Conservation (phyloP, 2,888 invertebrate species). For the Crepidodera aurea region DNA sequence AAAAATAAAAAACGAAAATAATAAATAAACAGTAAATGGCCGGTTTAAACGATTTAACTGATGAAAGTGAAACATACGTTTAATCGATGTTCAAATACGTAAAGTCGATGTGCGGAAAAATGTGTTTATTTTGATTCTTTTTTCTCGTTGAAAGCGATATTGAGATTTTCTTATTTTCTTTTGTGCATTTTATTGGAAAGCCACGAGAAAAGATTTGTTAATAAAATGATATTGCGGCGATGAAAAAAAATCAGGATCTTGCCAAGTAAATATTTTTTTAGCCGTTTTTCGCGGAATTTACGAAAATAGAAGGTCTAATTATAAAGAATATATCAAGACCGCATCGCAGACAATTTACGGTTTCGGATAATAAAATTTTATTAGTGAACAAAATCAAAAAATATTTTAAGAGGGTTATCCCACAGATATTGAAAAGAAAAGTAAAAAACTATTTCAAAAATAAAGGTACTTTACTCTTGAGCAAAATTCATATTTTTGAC, state of each 20-base stretch:
- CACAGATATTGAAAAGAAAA: too few species aligned
- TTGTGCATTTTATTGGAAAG: constrained; percentile 13
- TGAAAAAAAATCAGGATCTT: constrained; percentile 31
- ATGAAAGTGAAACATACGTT: too few species aligned
- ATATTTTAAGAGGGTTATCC: too few species aligned
- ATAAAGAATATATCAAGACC: constrained; percentile 20
- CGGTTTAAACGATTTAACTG: too few species aligned
- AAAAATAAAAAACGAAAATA: too few species aligned
- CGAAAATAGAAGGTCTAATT: constrained; percentile 33
- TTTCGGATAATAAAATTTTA: constrained; percentile 22
- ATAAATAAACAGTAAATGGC: too few species aligned
- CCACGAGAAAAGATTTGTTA: constrained; percentile 19
- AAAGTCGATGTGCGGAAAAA: neutral
- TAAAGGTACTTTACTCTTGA: too few species aligned
- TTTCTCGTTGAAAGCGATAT: constrained; percentile 14
- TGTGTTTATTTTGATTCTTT: constrained; percentile 7
- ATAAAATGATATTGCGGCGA: constrained; percentile 29
- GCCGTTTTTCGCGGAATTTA: constrained; percentile 31
- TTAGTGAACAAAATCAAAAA: constrained; percentile 9
- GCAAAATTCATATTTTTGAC: too few species aligned
- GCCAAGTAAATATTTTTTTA: constrained; percentile 32
- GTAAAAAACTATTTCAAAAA: too few species aligned
- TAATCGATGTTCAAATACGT: too few species aligned
- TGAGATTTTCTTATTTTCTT: constrained; percentile 5
- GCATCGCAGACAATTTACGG: constrained; percentile 22